phyloP scores from a whole-genome alignment of 2,888 invertebrate species.

The Lasioglossum calceatum region DNA sequence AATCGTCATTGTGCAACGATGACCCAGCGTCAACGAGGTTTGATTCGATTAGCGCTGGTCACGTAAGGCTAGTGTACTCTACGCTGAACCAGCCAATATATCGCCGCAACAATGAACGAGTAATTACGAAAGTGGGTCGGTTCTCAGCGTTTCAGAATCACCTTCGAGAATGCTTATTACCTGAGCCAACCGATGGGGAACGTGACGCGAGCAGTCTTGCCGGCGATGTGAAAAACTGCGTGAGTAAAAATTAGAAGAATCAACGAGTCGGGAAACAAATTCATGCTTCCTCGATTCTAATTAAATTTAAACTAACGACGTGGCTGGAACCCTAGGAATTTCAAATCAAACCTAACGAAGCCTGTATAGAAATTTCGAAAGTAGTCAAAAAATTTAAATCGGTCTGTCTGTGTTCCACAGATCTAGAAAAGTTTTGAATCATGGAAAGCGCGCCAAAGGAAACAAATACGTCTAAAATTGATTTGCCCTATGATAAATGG shows the following conservation, averaged over 20 bases:
- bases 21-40: conserved; percentile 51
- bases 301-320: not conserved
- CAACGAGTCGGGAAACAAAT: not conserved
- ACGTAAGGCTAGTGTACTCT: conserved; percentile 44
- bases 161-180: conserved; percentile 53
- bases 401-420: not conserved
- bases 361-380: not conserved
- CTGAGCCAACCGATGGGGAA: conserved; percentile 37
- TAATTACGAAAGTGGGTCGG: conserved; percentile 68
- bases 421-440: not conserved
- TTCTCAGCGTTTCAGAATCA: conserved; percentile 49
- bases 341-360: not conserved
- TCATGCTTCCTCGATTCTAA: not conserved
- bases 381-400: not conserved
- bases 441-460: not conserved
- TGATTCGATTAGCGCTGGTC: conserved; percentile 62
- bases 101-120: conserved; percentile 62
- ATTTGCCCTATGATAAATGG: not conserved
- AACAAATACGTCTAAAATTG: not conserved
- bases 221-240: not conserved
- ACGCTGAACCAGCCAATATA: conserved; percentile 37
- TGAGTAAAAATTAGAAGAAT: not conserved
- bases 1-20: conserved; percentile 44
- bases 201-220: conserved; percentile 3
- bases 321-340: not conserved